These are phyloP conservation scores for Acanthornis magna DNA, from an alignment of 2,797 vertebrate species.

Conservation along the genomic window DNA sequence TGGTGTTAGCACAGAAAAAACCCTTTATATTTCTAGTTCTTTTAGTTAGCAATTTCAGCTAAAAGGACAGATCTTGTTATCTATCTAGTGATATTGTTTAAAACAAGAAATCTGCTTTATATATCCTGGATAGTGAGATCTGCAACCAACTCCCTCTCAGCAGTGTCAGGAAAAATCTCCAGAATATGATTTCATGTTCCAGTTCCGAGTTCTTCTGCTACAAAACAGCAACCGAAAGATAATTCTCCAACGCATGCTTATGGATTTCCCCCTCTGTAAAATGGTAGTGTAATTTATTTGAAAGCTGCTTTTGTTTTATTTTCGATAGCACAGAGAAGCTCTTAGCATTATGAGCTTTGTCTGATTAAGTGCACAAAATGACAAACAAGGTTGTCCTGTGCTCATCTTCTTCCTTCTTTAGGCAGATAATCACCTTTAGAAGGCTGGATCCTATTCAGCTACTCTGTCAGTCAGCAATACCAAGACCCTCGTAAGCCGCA, in stretches of 20 bases:
- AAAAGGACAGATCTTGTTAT: background rate
- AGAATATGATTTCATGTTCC: background rate
- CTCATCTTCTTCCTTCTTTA: slow-evolving; percentile 84
- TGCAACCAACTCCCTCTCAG: background rate
- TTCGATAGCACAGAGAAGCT: slow-evolving; percentile 73
- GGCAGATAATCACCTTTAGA: slow-evolving; percentile 85
- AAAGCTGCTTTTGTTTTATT: slow-evolving; percentile 78
- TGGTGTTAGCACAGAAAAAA: background rate
- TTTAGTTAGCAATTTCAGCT: background rate
- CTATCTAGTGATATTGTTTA: background rate
- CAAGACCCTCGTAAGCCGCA: slow-evolving; percentile 77
- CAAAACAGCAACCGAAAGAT: background rate
- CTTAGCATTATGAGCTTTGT: slow-evolving; percentile 76
- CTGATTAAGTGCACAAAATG: slow-evolving; percentile 80
- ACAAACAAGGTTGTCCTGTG: slow-evolving; percentile 79
- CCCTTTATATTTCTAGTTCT: background rate
- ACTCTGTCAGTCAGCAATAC: slow-evolving; percentile 65
- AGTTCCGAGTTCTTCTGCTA: background rate
- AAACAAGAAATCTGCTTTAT: background rate
- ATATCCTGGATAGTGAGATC: background rate
- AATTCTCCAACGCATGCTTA: background rate
- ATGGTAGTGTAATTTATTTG: slow-evolving; percentile 66
- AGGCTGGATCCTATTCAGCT: slow-evolving; percentile 72
- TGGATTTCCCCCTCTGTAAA: background rate
- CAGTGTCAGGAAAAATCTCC: background rate